A percentile compares a stretch with the other conserved stretches of the same genome.
Evolutionary conservation across 2,797 vertebrate species (phyloP).

Genomic region (Alauda arvensis): DNA sequence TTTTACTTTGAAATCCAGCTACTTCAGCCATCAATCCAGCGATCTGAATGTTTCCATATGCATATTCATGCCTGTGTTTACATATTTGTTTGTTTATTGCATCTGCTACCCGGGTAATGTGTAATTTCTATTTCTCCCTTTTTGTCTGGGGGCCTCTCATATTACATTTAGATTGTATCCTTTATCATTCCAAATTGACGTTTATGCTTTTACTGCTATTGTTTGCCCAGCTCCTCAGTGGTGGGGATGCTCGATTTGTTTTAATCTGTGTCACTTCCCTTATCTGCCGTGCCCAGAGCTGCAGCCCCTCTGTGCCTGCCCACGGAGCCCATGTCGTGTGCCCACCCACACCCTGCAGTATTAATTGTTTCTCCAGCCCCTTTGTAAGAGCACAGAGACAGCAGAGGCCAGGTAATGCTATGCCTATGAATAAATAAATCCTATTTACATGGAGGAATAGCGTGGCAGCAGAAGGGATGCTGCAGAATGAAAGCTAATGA

Average conservation of each 20-base stretch:
- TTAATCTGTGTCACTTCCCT: conserved; percentile 81
- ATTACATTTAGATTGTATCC: conserved; percentile 88
- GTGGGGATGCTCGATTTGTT: conserved; percentile 81
- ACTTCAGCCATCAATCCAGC: conserved; percentile 60
- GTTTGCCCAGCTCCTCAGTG: conserved; percentile 78
- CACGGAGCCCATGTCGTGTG: conserved; percentile 64
- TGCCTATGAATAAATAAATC: conserved; percentile 75
- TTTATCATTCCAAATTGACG: conserved; percentile 88
- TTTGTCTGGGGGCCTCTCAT: conserved; percentile 84
- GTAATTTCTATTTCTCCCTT: conserved; percentile 80
- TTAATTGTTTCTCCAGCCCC: conserved; percentile 74
- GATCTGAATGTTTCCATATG: conserved; percentile 51
- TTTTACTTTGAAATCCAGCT: conserved; percentile 66
- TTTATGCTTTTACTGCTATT: conserved; percentile 87
- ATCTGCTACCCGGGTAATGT: conserved; percentile 71
- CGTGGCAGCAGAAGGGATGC: conserved; percentile 33
- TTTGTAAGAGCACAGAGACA: conserved; percentile 60
- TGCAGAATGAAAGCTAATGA: conserved; percentile 54
- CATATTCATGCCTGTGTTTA: conserved; percentile 52
- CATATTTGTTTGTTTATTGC: conserved; percentile 51
- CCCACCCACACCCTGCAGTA: conserved; percentile 8
- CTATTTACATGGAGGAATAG: conserved; percentile 60
- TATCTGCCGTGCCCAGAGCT: conserved; percentile 73
- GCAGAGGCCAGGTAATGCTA: conserved; percentile 6
- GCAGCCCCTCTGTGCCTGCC: conserved; percentile 68